A percentile compares a stretch with the other conserved stretches of the same genome.
Conservation (phyloP, 2,113 vertebrate species). For the Isichthys henryi region DNA sequence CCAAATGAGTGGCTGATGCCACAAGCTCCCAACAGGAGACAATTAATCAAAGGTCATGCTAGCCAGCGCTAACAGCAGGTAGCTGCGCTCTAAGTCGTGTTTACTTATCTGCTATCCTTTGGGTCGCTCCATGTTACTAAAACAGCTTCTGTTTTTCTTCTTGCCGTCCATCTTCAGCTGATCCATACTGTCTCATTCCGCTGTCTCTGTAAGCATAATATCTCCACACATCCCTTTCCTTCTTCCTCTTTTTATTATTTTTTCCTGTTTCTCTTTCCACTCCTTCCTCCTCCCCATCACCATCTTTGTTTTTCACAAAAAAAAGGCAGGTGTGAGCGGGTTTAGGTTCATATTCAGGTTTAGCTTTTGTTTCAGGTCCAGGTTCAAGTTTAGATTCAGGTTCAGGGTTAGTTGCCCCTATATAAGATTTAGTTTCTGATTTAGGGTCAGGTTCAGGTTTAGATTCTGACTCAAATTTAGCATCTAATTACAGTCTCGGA, state of each 20-base stretch:
- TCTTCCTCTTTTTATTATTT: not conserved
- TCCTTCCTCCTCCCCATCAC: not conserved
- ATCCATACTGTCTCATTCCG: not conserved
- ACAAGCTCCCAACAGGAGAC: not conserved
- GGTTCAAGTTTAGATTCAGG: not conserved
- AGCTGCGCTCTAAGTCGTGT: not conserved
- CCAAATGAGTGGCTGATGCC: not conserved
- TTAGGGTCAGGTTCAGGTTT: not conserved
- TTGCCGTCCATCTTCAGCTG: not conserved
- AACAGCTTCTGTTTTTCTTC: not conserved
- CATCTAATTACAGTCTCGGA: not conserved
- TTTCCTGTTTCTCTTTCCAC: not conserved
- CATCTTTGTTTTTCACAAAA: not conserved
- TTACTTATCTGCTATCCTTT: conserved; percentile 2
- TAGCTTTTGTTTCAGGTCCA: not conserved
- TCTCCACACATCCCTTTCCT: not conserved
- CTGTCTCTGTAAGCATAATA: not conserved
- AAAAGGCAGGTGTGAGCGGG: not conserved
- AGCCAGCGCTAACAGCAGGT: not conserved
- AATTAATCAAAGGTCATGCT: conserved; percentile 15
- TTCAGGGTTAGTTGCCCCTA: not conserved
- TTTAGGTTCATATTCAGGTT: not conserved
- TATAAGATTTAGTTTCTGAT: too few relatives aligned
- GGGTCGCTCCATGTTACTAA: not conserved
- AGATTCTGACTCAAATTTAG: not conserved